These are phyloP conservation scores for Aspidoscelis tigris DNA, from an alignment of 2,113 vertebrate genomes.

Conservation along the genomic window DNA sequence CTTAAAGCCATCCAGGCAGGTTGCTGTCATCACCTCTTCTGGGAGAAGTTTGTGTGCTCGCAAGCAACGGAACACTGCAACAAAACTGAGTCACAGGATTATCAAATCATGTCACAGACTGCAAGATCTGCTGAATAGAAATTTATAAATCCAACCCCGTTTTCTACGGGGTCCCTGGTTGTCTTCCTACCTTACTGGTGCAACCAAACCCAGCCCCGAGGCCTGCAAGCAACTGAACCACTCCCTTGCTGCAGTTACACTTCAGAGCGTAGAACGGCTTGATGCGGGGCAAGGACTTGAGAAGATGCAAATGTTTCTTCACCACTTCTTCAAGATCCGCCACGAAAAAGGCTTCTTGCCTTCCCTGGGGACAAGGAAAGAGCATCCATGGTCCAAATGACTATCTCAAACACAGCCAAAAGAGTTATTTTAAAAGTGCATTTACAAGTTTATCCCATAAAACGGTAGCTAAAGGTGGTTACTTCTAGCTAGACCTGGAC, in stretches of 20 bases:
- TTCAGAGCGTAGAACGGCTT: conserved; percentile 76
- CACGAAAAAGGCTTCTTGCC: conserved; percentile 75
- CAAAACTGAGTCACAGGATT: not conserved
- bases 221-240: conserved; percentile 78
- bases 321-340: conserved; percentile 79
- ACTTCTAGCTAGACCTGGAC: too few species aligned
- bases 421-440: not conserved
- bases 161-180: not conserved
- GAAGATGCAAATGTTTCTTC: conserved; percentile 77
- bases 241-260: conserved; percentile 77
- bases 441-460: too few species aligned
- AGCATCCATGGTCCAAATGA: not conserved
- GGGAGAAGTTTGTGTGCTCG: not conserved
- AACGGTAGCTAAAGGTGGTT: too few species aligned
- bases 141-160: not conserved
- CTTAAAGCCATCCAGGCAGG: too few species aligned
- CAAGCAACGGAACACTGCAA: not conserved
- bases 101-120: too few species aligned
- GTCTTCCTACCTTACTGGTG: conserved; percentile 75
- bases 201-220: conserved; percentile 82
- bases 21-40: too few species aligned
- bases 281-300: conserved; percentile 78
- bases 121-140: not conserved
- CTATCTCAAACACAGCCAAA: not conserved
- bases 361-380: conserved; percentile 50